A percentile compares a stretch with the other conserved stretches of the same genome.
These are phyloP conservation scores for Panulirus ornatus DNA, from an alignment of 1,140 invertebrate genomes.

Conservation along the genomic window DNA sequence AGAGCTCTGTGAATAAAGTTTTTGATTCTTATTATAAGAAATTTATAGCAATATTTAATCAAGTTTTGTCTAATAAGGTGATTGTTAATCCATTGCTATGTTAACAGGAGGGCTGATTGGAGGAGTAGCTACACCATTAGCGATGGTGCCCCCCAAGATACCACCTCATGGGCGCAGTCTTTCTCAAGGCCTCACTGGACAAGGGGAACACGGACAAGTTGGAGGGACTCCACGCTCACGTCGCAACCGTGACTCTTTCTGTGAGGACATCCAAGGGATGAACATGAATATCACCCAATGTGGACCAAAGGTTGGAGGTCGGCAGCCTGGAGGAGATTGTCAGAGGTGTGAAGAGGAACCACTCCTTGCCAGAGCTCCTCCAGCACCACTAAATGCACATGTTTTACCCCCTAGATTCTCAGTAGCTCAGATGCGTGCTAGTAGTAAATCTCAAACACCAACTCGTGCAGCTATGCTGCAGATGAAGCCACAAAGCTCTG, in stretches of 20 bases:
- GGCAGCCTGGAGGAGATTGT: conserved; percentile 46
- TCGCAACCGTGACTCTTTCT: conserved; percentile 62
- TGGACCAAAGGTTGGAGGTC: conserved; percentile 43
- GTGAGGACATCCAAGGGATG: conserved; percentile 48
- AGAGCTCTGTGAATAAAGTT: neutral
- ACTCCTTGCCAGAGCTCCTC: conserved; percentile 54
- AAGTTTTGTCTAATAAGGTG: neutral
- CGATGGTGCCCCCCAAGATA: conserved; percentile 81
- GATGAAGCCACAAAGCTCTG: conserved; percentile 53
- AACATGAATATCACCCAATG: conserved; percentile 58
- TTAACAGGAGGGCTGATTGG: conserved; percentile 76
- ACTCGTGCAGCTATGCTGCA: conserved; percentile 62
- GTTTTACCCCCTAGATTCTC: conserved; percentile 66
- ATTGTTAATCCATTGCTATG: neutral
- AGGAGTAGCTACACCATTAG: conserved; percentile 84
- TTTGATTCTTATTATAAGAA: neutral
- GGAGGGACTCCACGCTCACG: conserved; percentile 56
- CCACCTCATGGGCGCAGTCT: conserved; percentile 77
- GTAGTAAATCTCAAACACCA: conserved; percentile 66
- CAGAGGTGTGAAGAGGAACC: conserved; percentile 70
- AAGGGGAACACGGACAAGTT: conserved; percentile 45
- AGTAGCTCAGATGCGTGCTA: conserved; percentile 61
- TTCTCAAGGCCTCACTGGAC: conserved; percentile 61
- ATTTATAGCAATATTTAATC: neutral
- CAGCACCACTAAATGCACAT: conserved; percentile 55